Evolutionary conservation across 2,113 vertebrate species (phyloP).

Genomic region (Leptobrachium ailaonicum): DNA sequence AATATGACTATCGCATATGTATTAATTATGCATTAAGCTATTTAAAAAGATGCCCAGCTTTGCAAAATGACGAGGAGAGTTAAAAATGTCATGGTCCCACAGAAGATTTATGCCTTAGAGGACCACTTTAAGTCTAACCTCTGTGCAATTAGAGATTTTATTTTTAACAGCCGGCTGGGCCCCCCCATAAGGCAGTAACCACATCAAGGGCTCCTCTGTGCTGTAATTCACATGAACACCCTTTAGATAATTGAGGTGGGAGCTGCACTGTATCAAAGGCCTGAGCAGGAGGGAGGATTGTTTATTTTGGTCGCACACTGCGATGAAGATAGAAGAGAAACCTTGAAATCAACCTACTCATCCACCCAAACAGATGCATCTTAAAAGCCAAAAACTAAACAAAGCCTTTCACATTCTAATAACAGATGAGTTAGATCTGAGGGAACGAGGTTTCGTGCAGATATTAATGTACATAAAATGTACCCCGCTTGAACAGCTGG

Average conservation of each 20-base stretch:
- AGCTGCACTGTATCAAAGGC: conserved; percentile 27
- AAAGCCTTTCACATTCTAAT: conserved; percentile 25
- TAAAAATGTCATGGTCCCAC: conserved; percentile 40
- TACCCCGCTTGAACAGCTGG: not conserved
- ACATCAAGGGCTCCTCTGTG: conserved; percentile 18
- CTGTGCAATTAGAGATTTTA: conserved; percentile 23
- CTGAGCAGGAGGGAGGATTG: conserved; percentile 23
- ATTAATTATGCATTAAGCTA: not conserved
- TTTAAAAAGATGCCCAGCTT: not conserved
- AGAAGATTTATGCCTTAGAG: conserved; percentile 24
- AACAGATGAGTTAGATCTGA: not conserved
- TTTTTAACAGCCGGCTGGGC: conserved; percentile 21
- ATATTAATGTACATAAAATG: not conserved
- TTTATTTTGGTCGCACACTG: conserved; percentile 26
- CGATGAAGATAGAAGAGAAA: conserved; percentile 25
- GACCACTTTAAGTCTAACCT: conserved; percentile 16
- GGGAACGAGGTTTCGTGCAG: not conserved
- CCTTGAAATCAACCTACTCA: conserved; percentile 4
- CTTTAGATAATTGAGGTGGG: conserved; percentile 32
- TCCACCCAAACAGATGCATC: conserved; percentile 36
- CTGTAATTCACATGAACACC: conserved; percentile 39
- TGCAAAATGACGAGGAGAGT: conserved; percentile 46
- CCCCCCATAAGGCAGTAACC: conserved; percentile 19
- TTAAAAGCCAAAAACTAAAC: conserved; percentile 38
- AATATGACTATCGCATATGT: too few relatives aligned